phyloP scores from a whole-genome alignment of 2,113 vertebrate genomes.

The Brachypteracias leptosomus region DNA sequence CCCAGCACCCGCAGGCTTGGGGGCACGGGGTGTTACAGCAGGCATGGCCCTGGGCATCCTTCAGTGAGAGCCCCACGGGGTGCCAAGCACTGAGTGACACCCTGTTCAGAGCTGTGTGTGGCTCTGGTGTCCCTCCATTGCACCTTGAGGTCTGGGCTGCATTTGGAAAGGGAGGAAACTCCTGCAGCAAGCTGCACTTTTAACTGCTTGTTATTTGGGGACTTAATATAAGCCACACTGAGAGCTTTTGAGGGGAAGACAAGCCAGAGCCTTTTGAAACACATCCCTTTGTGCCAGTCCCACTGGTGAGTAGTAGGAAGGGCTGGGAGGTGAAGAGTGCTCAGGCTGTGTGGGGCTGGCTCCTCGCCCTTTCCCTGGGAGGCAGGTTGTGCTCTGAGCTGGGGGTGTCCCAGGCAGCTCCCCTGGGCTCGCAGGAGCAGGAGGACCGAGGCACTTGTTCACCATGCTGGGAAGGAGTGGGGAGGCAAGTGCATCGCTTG shows the following conservation, averaged over 20 bases:
- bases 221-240: neutral
- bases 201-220: neutral
- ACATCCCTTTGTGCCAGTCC: neutral
- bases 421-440: neutral
- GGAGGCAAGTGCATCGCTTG: neutral
- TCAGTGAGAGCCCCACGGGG: neutral
- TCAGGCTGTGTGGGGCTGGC: neutral
- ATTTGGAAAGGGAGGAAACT: neutral
- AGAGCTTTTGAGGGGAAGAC: neutral
- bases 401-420: neutral
- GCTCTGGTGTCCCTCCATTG: neutral
- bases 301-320: neutral
- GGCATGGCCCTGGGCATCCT: neutral
- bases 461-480: rapidly evolving
- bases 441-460: rapidly evolving
- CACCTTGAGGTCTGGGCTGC: neutral
- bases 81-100: no score
- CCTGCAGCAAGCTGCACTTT: neutral
- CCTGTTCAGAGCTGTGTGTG: neutral
- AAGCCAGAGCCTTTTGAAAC: neutral
- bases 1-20: neutral
- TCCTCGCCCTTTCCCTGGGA: neutral
- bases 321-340: neutral
- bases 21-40: neutral
- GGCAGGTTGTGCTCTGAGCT: neutral